phyloP scores from a whole-genome alignment of 2,797 vertebrate species.

The Xerus rutilus region DNA sequence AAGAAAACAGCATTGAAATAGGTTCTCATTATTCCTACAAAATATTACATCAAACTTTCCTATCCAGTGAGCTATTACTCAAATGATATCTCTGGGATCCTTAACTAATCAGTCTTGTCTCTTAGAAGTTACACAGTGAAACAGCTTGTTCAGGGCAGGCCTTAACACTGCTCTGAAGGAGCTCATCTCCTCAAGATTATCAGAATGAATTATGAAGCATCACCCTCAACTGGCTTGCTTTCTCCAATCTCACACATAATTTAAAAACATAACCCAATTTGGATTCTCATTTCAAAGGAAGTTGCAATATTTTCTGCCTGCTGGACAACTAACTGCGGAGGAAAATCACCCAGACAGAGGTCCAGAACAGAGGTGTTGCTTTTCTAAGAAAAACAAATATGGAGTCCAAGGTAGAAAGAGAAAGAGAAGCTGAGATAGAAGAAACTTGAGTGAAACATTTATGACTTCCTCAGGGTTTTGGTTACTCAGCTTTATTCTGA shows the following conservation, averaged over 20 bases:
- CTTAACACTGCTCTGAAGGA: conserved; percentile 21
- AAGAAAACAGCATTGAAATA: conserved; percentile 76
- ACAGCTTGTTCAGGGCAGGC: conserved; percentile 6
- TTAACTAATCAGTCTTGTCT: conserved; percentile 42
- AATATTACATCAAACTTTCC: conserved; percentile 9
- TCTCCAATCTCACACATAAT: conserved; percentile 38
- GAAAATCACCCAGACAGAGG: background rate
- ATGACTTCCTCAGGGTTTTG: background rate
- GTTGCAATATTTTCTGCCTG: background rate
- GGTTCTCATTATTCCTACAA: conserved; percentile 73
- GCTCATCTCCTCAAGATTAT: background rate
- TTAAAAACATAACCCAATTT: conserved; percentile 37
- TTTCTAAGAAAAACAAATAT: background rate
- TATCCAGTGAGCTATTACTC: background rate
- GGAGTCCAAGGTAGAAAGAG: background rate
- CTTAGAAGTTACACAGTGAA: conserved; percentile 35
- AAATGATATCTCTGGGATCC: background rate
- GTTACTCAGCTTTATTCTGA: background rate
- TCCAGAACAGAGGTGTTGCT: background rate
- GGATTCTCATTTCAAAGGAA: conserved; percentile 50
- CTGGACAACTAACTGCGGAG: background rate
- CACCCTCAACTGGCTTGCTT: background rate
- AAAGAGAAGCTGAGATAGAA: background rate
- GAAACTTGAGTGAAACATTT: background rate
- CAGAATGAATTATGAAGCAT: conserved; percentile 30